Conservation (phyloP, 2,113 vertebrate genomes). For the Panthera uncia region DNA sequence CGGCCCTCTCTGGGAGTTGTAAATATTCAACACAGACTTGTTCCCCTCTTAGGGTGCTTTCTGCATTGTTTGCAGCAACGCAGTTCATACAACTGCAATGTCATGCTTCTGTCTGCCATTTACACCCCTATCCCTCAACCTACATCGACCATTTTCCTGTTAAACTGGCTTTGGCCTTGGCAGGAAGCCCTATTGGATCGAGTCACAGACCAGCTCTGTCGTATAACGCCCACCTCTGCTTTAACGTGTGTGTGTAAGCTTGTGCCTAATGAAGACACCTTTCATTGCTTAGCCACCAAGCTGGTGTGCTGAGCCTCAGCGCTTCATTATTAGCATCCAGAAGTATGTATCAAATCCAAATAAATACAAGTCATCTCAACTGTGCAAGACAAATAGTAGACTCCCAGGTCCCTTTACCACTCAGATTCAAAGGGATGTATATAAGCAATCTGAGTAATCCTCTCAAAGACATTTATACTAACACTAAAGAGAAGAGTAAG, state of each 20-base stretch:
- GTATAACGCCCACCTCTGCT: background rate
- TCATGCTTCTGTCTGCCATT: background rate
- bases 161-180: background rate
- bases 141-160: background rate
- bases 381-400: background rate
- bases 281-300: background rate
- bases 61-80: background rate
- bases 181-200: background rate
- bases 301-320: background rate
- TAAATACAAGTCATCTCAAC: background rate
- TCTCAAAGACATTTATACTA: background rate
- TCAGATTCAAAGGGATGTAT: background rate
- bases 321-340: background rate
- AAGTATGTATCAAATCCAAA: background rate
- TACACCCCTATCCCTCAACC: rapidly evolving
- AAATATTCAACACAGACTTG: background rate
- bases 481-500: background rate
- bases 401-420: background rate
- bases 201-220: background rate
- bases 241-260: background rate
- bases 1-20: background rate
- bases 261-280: background rate
- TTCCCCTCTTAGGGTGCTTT: background rate
- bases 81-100: background rate
- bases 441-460: background rate